Conservation (phyloP, 2,888 invertebrate genomes). For the Plutella xylostella region DNA sequence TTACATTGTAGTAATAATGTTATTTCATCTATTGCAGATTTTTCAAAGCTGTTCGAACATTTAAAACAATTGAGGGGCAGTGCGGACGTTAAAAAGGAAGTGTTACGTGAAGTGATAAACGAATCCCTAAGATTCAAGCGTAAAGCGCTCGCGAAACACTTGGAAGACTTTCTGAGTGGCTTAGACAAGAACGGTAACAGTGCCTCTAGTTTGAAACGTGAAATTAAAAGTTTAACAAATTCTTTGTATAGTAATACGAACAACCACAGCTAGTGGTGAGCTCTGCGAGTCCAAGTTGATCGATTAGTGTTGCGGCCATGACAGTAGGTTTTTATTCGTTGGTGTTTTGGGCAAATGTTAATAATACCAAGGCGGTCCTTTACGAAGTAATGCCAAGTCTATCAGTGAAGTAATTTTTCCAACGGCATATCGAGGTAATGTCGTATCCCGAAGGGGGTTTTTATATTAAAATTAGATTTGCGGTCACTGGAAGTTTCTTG, state of each 20-base stretch:
- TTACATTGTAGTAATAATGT: no score
- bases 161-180: conserved; percentile 74
- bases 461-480: no score
- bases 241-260: conserved; percentile 41
- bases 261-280: conserved; percentile 50
- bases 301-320: no score
- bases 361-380: no score
- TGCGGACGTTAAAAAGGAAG: conserved; percentile 74
- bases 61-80: conserved; percentile 78
- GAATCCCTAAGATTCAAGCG: conserved; percentile 85
- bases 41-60: conserved; percentile 75
- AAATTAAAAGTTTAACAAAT: conserved; percentile 29
- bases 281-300: conserved; percentile 1
- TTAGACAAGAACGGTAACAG: conserved; percentile 63
- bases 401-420: no score
- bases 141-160: conserved; percentile 74
- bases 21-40: conserved; percentile 71
- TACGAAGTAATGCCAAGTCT: no score
- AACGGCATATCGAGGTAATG: no score
- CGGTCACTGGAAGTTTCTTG: no score
- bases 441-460: no score
- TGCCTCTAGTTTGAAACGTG: conserved; percentile 46
- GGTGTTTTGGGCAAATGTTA: no score
- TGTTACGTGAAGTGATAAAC: conserved; percentile 78
- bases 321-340: no score